Evolutionary conservation across 1,140 invertebrate species (phyloP), one percentile per base, ranked within the genome.

Genomic region (Zaprionus tsacasi): DNA sequence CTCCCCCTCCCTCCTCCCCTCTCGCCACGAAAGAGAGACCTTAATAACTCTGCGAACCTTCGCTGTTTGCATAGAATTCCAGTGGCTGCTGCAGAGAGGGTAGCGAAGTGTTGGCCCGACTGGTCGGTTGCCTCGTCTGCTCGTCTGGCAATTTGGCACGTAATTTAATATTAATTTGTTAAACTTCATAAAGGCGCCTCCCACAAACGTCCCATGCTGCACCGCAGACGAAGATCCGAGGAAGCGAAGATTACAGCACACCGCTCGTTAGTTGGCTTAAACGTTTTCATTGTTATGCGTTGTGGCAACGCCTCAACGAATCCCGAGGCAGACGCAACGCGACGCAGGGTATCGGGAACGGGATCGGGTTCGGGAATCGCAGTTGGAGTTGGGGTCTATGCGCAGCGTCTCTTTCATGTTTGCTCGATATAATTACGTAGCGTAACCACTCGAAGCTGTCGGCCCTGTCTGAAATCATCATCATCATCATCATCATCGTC

Each of bases 151-250:
- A 89, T 87, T 88, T 87, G 83, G 80, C 81, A 83, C 83, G 83
- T 87, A 87, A 87, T 87, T 87, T 87, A 87, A 87, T 87, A 89
- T 87, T 87, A 87, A 87, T 87, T 87, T 87, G 83, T 87, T 87
- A 87, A 88, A 87, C 80, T 88, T 83, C 85, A 80, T 80, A 66
- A 75, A 75, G 83, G 77, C 80, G 81, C 80, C 85, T 87, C 80
- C 83, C 85, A 79, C 81, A 61, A 69, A 50, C 45, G 63, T 45
- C 58, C 36, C 48, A 33, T 67, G 76, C 59, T 64, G 79, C 78
- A 61, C 48, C 78, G 59, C 27, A 3, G 27, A 30, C 27, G 33
- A n/a, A n/a, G n/a, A 45, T 45, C 69, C 64, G 17, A 45, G 6
- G 40, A 45, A 8, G 55, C 70, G 48, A 87, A 79, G 70, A 86